Base-by-base conservation (phyloP, 2,797 vertebrate species). In the Hipposideros larvatus region DNA sequence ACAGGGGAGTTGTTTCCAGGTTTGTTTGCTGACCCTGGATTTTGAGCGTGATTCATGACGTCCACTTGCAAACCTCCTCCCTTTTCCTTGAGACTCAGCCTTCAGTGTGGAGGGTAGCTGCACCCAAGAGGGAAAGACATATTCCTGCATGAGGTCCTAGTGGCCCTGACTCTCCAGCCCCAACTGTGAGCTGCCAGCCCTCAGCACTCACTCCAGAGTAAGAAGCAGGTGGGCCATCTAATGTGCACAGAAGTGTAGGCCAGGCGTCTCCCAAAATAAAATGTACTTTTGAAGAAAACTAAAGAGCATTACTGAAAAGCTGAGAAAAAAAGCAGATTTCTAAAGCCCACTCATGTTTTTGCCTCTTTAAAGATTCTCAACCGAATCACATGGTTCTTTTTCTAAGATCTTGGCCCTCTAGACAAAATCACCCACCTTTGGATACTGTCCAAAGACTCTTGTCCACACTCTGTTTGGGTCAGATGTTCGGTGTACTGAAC, bases 331-430 rank as follows among this genome's bases (percentile, higher is more conserved):
- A 78, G 28, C 24, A 65, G n/a, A 82, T 51, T 87, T 83, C 84
- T 41, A 68, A 84, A 94, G 55, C 41, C 31, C 43, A 65, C 26
- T 70, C 28, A 10, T 48, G 24, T 22, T 57, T 77, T 59, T 68
- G n/a, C 5, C 28, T 66, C 48, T 75, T 66, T 71, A 66, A 87
- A 92, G 55, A 75, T 88, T 79, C 77, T 86, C 43, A 95, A 83
- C 22, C 26, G 59, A 96, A 90, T 65, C 65, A 31, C n/a, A n/a
- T 4, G 16, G 65, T 46, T 95, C 61, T 86, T 94, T 92, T 91
- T 75, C 82, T 34, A 61, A 79, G 61, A 75, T 80, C 48, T 21
- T 34, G 16, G 77, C 61, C 66, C 84, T 82, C 22, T 82, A 59
- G 74, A 83, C 74, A 55, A 92, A 86, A 51, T 78, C 34, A 63